Evolutionary conservation across 35 echinoderm and acorn worm species (phyloP), one percentile per base, ranked within the genome.

Genomic region (Ophioderma brevispina): DNA sequence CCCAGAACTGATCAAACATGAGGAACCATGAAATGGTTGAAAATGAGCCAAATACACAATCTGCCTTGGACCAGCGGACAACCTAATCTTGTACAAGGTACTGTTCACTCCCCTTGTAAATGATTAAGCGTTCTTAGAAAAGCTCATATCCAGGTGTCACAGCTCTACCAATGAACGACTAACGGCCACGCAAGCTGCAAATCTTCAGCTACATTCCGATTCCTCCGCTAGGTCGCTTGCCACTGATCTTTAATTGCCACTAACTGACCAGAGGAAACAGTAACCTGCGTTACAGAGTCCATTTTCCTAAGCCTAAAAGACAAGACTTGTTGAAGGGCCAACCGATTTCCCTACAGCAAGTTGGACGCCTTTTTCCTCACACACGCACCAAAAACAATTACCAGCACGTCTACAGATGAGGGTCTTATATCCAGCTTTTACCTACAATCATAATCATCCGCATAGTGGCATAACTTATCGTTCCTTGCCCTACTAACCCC

Each of bases 101-200:
- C 52, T 30, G 19, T 13, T 19, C 86, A 75, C 13, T 76, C 90
- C 0, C 33, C 28, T 36, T 87, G 80, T 10, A 93, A 28, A 63
- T 87, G 76, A 36, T 88, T 82, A 93, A 50, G 3, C 91, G 41
- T 23, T 78, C 31, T 25, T 88, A 25, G 55, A 92, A 91, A 1
- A 83, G 39, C 2, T 83, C 75, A 2, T 83, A n/a, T n/a, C n/a
- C 82, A 34, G 90, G 90, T 11, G 64, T 37, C 23, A 88, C 50
- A 1, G 91, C 91, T 33, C 80, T 88, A 33, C 91, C 88, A 18
- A 93, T 37, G 64, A 93, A 93, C 46, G 81, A 89, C 15, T 83
- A 78, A 18, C 31, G 40, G 0, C 91, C 91, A 49, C n/a, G 89
- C 38, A 0, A 41, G 80, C 35, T 93, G 91, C 35, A 93, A 35